Conservation (phyloP, 1,140 invertebrate species). For the Holcopasites calliopsidis region DNA sequence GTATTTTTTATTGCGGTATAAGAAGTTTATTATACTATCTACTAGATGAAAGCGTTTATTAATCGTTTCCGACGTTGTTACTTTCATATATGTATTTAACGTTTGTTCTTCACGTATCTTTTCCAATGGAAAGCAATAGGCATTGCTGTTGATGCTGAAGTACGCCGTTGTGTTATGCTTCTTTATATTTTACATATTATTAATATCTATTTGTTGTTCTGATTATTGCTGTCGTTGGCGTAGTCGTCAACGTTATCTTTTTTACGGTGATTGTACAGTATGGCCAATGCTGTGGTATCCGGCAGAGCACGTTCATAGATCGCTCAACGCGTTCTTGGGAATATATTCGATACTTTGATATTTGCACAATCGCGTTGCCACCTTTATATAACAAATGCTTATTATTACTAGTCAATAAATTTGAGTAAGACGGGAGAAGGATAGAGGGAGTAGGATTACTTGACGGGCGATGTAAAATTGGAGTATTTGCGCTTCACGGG, state of each 20-base stretch:
- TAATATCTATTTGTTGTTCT: too few species aligned
- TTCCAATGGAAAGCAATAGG: neutral
- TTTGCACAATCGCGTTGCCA: slow-evolving; percentile 53
- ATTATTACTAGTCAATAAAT: slow-evolving; percentile 46
- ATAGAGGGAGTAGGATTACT: slow-evolving; percentile 75
- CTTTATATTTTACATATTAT: neutral
- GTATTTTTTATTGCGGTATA: too few species aligned
- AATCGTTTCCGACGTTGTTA: too few species aligned
- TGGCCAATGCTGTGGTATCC: neutral
- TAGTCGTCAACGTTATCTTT: too few species aligned
- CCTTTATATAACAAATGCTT: slow-evolving; percentile 19
- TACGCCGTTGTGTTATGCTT: neutral
- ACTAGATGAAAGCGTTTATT: too few species aligned
- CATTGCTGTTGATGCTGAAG: neutral
- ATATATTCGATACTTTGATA: slow-evolving; percentile 45
- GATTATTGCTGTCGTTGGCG: too few species aligned
- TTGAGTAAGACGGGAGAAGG: slow-evolving; percentile 74
- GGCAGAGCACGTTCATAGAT: slow-evolving; percentile 50
- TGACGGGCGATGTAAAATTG: slow-evolving; percentile 62
- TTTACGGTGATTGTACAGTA: too few species aligned
- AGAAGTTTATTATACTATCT: too few species aligned
- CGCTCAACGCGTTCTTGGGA: slow-evolving; percentile 36
- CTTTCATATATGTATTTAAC: too few species aligned
- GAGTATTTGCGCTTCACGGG: slow-evolving; percentile 62
- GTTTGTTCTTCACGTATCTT: too few species aligned